Evolutionary conservation across 2,888 invertebrate species (phyloP).

Genomic region (Cerastis leucographa): DNA sequence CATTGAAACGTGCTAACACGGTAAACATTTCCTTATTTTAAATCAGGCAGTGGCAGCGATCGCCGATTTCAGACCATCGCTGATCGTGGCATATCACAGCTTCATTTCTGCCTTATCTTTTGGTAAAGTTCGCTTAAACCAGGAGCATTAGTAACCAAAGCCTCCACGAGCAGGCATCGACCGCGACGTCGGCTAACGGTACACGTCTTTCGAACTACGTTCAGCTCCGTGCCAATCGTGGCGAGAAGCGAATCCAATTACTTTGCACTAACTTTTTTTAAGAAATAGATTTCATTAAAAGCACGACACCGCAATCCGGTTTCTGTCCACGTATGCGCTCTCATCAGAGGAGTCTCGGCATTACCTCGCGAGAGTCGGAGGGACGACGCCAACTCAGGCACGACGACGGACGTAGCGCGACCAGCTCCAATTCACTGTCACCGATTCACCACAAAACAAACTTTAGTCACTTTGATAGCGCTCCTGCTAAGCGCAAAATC

Average conservation of each 20-base stretch:
- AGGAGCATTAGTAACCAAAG: conserved; percentile 69
- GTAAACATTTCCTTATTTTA: conserved; percentile 80
- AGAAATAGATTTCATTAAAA: conserved; percentile 77
- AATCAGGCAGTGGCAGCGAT: conserved; percentile 48
- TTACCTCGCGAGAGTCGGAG: conserved; percentile 87
- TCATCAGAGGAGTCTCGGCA: conserved; percentile 83
- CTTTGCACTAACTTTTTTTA: conserved; percentile 73
- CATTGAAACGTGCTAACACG: conserved; percentile 84
- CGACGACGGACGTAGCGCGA: conserved; percentile 84
- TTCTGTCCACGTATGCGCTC: conserved; percentile 85
- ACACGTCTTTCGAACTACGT: conserved; percentile 79
- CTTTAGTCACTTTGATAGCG: conserved; percentile 74
- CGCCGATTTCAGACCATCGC: conserved; percentile 48
- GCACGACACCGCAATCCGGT: conserved; percentile 83
- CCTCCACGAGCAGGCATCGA: conserved; percentile 75
- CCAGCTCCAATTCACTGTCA: conserved; percentile 85
- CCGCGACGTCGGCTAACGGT: conserved; percentile 85
- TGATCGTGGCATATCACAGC: conserved; percentile 28
- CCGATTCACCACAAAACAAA: conserved; percentile 80
- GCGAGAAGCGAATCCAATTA: conserved; percentile 73
- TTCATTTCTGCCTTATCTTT: conserved; percentile 40
- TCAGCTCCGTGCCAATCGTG: conserved; percentile 71
- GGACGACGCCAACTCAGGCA: conserved; percentile 87
- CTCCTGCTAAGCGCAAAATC: conserved; percentile 69
- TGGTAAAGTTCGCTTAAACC: conserved; percentile 44